phyloP scores from a whole-genome alignment of 2,113 vertebrate species.

The Ictalurus furcatus region DNA sequence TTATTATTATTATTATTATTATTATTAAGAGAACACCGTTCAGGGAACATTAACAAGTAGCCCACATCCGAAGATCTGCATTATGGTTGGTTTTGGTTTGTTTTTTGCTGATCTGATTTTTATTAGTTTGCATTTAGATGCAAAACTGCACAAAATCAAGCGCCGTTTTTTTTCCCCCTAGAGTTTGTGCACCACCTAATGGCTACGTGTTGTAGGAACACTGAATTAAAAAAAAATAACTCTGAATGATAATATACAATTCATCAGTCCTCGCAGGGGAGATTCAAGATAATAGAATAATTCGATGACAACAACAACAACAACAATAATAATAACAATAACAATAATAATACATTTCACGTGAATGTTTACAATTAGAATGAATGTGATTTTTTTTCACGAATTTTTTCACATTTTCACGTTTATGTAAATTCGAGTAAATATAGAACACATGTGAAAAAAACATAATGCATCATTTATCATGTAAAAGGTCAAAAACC shows the following conservation, averaged over 20 bases:
- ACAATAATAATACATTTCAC: background rate
- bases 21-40: background rate
- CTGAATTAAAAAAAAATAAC: background rate
- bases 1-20: no score
- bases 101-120: background rate
- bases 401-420: background rate
- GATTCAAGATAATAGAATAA: background rate
- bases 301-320: background rate
- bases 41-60: background rate
- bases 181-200: constrained; percentile 20
- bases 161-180: background rate
- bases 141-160: background rate
- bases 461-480: background rate
- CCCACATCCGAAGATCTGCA: background rate
- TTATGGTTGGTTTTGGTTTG: background rate
- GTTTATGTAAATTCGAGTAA: background rate
- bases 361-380: background rate
- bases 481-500: background rate
- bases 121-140: background rate
- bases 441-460: background rate
- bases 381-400: background rate
- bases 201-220: background rate
- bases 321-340: background rate
- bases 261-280: background rate
- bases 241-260: background rate